Evolutionary conservation across 2,888 invertebrate species (phyloP), one percentile per base, ranked within the genome.

Genomic region (Cantharis rustica): DNA sequence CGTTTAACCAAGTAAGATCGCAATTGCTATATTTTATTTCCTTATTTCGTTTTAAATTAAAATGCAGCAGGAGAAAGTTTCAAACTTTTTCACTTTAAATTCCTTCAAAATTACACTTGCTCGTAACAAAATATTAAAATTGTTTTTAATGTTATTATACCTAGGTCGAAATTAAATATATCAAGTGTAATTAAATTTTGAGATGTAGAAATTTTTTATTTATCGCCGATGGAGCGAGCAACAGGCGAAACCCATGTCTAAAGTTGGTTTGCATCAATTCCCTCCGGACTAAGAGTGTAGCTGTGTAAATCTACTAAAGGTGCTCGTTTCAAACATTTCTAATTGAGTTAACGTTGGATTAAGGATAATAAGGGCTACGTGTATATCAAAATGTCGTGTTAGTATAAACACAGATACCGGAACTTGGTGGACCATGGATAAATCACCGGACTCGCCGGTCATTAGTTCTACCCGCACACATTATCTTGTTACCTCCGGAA

Each of bases 381-480:
- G 86, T 86, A 86, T 86, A 86, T 86, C 86, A 86, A 86, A 86
- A 85, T 84, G 84, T 83, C 83, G 84, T 82, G 83, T 83, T 82
- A 83, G 82, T 84, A 85, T 85, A 85, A 85, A 85, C 85, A 84
- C 85, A 85, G 85, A 86, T 85, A 86, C 86, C 85, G 86, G 86
- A 86, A 86, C 83, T 76, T 79, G 79, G 79, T 79, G 84, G 81
- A 73, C 84, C 82, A 84, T 82, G 86, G 87, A 88, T 88, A 88
- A 87, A 88, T 88, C 87, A 88, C 87, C 86, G 87, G 86, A 86
- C 87, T 85, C 86, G 84, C 86, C 86, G 87, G 87, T 88, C 87
- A 87, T 88, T 88, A 88, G 87, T 86, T 86, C 84, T 84, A 84
- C 85, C 86, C 80, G 85, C 86, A 85, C 87, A 86, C 86, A 87